Evolutionary conservation across 2,113 vertebrate species (phyloP), one percentile per base, ranked within the genome.

Genomic region (Chaenogobius annularis): DNA sequence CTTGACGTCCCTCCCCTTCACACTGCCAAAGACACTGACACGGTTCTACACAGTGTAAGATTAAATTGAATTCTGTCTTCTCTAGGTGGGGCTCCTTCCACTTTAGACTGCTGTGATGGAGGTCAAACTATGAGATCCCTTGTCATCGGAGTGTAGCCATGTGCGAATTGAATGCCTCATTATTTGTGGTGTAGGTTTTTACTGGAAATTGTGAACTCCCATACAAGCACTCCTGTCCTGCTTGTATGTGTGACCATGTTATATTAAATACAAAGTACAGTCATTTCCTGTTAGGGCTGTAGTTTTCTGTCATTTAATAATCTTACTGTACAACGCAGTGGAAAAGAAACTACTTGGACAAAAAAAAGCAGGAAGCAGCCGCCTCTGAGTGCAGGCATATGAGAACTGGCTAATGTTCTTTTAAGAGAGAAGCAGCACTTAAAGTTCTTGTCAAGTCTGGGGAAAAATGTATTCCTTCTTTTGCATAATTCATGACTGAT

Each of bases 61-160:
- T 84, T 73, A 78, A 90, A 90, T 89, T 83, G 73, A 88, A 88
- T 83, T 80, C 55, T 52, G 65, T 50, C 56, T 66, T 50, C 68
- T 81, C 82, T 81, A 72, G 68, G 50, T 50, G 87, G 75, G 69
- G 10, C 63, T 59, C 69, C 75, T 31, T 72, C 74, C 73, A 72
- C 78, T 83, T 69, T 35, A 17, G 65, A 64, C 73, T 62, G 20
- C 22, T 81, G 77, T 31, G 69, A 79, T 76, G 81, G 77, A 70
- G 80, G 85, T 87, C 80, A 89, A 80, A 85, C 70, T 71, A 87
- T 80, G 78, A 73, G 77, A 86, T 87, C 80, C 78, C 83, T 84
- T 31, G 83, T 81, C 83, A 73, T 80, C 75, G 72, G 78, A 31
- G 75, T n/a, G 75, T 63, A 73, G 72, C 78, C 73, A 73, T 83